Base-by-base conservation (phyloP, 2,113 vertebrate species). In the Brevimyrus niger region DNA sequence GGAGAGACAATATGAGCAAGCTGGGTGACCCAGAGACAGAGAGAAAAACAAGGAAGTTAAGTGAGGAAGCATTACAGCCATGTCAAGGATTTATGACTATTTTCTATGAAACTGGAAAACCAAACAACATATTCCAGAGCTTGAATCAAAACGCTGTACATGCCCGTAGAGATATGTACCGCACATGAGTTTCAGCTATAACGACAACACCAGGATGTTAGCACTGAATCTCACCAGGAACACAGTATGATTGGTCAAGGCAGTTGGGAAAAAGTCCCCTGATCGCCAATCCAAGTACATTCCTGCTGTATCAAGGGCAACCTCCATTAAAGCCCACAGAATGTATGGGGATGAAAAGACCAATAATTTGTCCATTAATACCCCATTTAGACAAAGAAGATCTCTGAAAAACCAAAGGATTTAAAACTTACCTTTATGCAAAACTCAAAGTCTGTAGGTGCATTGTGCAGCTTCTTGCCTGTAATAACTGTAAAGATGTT, bases 361-460 rank as follows among this genome's bases (percentile, higher is more conserved):
- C 31, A 76, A 76, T 38, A 11, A n/a, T 76, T 76, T 15, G 35
- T 31, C 27, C 4, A 73, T 38, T 76, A 38, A 15, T 76, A 17
- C 31, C 13, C 27, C 31, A 76, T 38, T 76, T 38, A 38, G 31
- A 76, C 15, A 76, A 46, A 48, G 13, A 87, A 44, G n/a, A 38
- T 65, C 27, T 83, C n/a, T 21, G 21, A 42, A 48, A 48, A 7
- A 48, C 86, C 38, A 73, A 88, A 11, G 87, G 13, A 76, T 84
- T 47, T 44, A 46, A 61, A 69, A 89, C 91, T 90, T 96, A 99
- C 98, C 97, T 99, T 99, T 93, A 99, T 97, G 92, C 98, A 98
- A 96, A 99, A 98, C 90, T 96, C 96, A 13, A 95, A 97, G 91
- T 99, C 98, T 9, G 97, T 97, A 38, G 98, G 98, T 0, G 98